These are phyloP conservation scores for Drosophila gunungcola DNA, from an alignment of 1,140 invertebrate genomes.

Conservation along the genomic window DNA sequence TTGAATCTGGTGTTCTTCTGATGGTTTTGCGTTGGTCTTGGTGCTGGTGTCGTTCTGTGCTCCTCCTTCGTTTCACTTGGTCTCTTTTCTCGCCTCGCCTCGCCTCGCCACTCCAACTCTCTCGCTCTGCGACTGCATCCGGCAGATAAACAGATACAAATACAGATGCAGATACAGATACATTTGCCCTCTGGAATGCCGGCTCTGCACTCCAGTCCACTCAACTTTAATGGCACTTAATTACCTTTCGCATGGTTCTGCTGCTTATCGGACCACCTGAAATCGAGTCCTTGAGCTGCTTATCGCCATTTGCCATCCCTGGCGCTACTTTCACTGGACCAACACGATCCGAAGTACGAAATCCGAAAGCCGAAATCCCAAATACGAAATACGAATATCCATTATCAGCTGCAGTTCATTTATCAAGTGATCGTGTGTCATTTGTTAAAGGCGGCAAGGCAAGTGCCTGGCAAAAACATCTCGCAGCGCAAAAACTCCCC, in stretches of 20 bases:
- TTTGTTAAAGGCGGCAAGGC: conserved; percentile 46
- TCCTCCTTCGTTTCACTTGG: conserved; percentile 51
- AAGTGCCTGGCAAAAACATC: conserved; percentile 56
- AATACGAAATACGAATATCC: conserved; percentile 25
- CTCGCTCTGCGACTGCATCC: conserved; percentile 46
- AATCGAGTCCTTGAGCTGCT: conserved; percentile 37
- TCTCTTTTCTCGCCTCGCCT: conserved; percentile 15
- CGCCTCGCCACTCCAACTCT: conserved; percentile 2
- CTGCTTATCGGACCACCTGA: conserved; percentile 77
- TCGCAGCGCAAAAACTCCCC: conserved; percentile 47
- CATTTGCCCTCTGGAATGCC: conserved; percentile 40
- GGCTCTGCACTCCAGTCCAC: conserved; percentile 57
- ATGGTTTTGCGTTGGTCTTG: neutral
- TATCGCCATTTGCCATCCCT: conserved; percentile 52
- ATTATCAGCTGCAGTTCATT: conserved; percentile 74
- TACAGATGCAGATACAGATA: conserved; percentile 55
- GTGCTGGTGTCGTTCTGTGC: conserved; percentile 40
- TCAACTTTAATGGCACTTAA: conserved; percentile 77
- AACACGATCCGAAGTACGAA: neutral
- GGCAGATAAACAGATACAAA: conserved; percentile 62
- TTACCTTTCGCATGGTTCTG: conserved; percentile 60
- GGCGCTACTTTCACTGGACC: conserved; percentile 73
- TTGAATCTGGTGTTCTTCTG: conserved; percentile 6
- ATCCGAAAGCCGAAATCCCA: neutral
- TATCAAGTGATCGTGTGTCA: conserved; percentile 75